Evolutionary conservation across 2,888 invertebrate species (phyloP).

Genomic region (Anticlea derivata): DNA sequence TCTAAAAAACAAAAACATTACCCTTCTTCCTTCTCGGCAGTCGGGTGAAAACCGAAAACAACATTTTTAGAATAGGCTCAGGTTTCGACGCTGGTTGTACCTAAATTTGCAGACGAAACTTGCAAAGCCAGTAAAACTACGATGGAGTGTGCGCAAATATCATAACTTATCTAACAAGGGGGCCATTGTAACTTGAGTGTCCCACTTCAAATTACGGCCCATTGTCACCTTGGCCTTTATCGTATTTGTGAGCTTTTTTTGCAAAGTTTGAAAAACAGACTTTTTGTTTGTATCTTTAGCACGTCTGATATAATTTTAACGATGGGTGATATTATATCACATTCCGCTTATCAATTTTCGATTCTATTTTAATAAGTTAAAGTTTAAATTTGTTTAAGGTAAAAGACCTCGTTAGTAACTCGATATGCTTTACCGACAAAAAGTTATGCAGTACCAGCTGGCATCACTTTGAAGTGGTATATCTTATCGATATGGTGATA

Average conservation of each 20-base stretch:
- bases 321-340: constrained; percentile 26
- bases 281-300: constrained; percentile 56
- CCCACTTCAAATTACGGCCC: constrained; percentile 57
- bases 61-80: too few relatives aligned
- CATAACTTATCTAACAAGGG: constrained; percentile 46
- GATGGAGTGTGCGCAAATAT: constrained; percentile 30
- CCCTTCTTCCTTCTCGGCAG: too few relatives aligned
- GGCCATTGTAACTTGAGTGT: constrained; percentile 54
- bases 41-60: too few relatives aligned
- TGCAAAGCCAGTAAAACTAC: constrained; percentile 11
- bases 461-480: constrained; percentile 42
- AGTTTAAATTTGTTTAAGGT: constrained; percentile 2
- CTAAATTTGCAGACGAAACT: constrained; percentile 10
- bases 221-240: constrained; percentile 56
- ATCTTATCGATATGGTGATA: constrained; percentile 55
- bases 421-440: constrained; percentile 42
- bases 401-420: constrained; percentile 44
- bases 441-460: constrained; percentile 51
- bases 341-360: constrained; percentile 1
- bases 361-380: constrained; percentile 1
- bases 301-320: constrained; percentile 39
- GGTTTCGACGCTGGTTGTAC: too few relatives aligned
- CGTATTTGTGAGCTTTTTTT: constrained; percentile 51
- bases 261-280: constrained; percentile 57
- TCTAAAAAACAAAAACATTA: too few relatives aligned